phyloP scores from a whole-genome alignment of 2,888 invertebrate species.

The Drosophila cognata region DNA sequence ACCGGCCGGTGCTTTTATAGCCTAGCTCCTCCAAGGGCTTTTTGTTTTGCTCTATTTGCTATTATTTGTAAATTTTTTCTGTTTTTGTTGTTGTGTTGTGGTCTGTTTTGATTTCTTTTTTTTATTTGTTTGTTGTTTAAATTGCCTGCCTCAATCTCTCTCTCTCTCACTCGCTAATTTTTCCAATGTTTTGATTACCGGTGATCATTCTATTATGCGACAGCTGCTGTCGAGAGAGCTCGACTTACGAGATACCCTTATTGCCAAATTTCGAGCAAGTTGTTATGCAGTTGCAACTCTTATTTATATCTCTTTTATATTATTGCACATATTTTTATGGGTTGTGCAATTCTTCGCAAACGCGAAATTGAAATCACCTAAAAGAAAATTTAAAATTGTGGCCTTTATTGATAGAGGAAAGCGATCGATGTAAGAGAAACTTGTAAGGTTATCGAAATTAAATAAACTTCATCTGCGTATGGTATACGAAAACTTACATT shows the following conservation, averaged over 20 bases:
- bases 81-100: conserved; percentile 23
- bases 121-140: conserved; percentile 4
- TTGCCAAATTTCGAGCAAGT: neutral
- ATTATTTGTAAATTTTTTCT: conserved; percentile 21
- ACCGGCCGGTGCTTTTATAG: conserved; percentile 70
- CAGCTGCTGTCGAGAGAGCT: conserved; percentile 6
- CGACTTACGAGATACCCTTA: neutral
- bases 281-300: neutral
- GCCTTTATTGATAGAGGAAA: neutral
- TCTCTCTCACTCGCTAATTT: neutral
- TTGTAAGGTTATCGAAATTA: neutral
- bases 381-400: neutral
- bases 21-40: conserved; percentile 21
- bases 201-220: conserved; percentile 56
- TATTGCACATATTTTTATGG: neutral
- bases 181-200: conserved; percentile 47
- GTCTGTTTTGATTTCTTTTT: conserved; percentile 9
- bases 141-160: neutral
- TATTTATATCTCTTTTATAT: no score
- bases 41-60: conserved; percentile 40
- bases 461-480: neutral
- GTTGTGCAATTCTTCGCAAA: neutral
- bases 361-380: neutral
- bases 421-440: neutral
- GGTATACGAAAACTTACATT: neutral